Conservation (phyloP, 2,113 vertebrate species). For the Gymnocephalus cernua region DNA sequence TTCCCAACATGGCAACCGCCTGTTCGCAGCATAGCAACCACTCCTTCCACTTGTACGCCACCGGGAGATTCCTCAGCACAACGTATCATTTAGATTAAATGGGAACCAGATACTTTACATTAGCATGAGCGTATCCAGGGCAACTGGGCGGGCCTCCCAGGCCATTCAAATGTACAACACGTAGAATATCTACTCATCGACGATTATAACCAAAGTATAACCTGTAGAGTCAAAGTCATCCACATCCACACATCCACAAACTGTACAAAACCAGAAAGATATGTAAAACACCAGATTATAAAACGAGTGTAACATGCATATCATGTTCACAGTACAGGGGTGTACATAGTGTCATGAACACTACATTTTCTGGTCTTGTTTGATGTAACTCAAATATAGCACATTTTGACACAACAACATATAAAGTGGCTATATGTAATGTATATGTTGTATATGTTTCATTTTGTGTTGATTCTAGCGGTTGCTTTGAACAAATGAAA, state of each 20-base stretch:
- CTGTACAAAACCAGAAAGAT: too few relatives aligned
- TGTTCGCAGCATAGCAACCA: conserved; percentile 64
- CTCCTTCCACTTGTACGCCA: conserved; percentile 38
- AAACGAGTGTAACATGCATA: too few relatives aligned
- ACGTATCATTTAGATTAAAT: conserved; percentile 53
- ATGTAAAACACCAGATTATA: too few relatives aligned
- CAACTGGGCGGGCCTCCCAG: not conserved
- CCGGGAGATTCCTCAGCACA: conserved; percentile 60
- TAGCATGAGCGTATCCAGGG: conserved; percentile 39
- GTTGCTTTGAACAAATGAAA: too few relatives aligned
- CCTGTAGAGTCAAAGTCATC: not conserved
- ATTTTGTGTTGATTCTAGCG: too few relatives aligned
- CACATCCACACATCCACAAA: too few relatives aligned
- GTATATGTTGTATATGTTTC: too few relatives aligned
- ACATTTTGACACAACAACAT: too few relatives aligned
- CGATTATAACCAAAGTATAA: not conserved
- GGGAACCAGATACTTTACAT: conserved; percentile 48
- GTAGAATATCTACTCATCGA: not conserved
- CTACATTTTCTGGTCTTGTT: not conserved
- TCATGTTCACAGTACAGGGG: too few relatives aligned
- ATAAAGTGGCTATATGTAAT: too few relatives aligned
- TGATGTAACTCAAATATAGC: not conserved
- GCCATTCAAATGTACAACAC: conserved; percentile 1
- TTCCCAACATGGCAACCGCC: conserved; percentile 73
- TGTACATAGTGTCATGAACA: too few relatives aligned